Percentiles rank a stretch among this genome's conserved stretches.
phyloP scores from a whole-genome alignment of 2,888 invertebrate species.

The Nymphalis polychloros region DNA sequence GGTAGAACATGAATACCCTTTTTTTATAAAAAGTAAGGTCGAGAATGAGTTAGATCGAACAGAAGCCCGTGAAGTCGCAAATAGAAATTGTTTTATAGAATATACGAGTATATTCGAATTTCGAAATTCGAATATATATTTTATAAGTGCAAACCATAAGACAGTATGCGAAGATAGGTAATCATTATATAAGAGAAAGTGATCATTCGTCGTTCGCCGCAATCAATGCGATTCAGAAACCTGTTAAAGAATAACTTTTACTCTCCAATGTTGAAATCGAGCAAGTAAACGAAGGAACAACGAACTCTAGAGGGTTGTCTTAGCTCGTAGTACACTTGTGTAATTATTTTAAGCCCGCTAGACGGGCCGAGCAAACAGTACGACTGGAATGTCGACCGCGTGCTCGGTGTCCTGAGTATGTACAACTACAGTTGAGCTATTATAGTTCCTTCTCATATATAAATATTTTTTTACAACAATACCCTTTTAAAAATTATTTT shows the following conservation, averaged over 20 bases:
- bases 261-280: slow-evolving; percentile 36
- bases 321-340: slow-evolving; percentile 63
- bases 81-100: background rate
- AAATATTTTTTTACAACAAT: background rate
- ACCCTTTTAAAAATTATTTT: too few species aligned
- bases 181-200: slow-evolving; percentile 64
- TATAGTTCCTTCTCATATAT: background rate
- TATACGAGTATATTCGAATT: background rate
- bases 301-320: slow-evolving; percentile 61
- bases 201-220: slow-evolving; percentile 45
- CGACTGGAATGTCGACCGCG: slow-evolving; percentile 61
- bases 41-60: too few species aligned
- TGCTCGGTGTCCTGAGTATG: background rate
- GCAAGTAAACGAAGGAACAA: slow-evolving; percentile 54
- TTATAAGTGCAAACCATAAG: slow-evolving; percentile 23
- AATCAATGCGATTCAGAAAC: slow-evolving; percentile 50
- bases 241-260: slow-evolving; percentile 50
- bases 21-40: too few species aligned
- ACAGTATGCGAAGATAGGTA: slow-evolving; percentile 20
- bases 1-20: too few species aligned
- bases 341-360: slow-evolving; percentile 78
- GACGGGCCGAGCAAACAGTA: slow-evolving; percentile 65
- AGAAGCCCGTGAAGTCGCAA: too few species aligned
- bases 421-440: slow-evolving; percentile 3
- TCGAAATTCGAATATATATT: too few species aligned